Percentiles rank a stretch among this genome's conserved stretches.
phyloP scores from a whole-genome alignment of 2,113 vertebrate genomes.

The Delphinus delphis region DNA sequence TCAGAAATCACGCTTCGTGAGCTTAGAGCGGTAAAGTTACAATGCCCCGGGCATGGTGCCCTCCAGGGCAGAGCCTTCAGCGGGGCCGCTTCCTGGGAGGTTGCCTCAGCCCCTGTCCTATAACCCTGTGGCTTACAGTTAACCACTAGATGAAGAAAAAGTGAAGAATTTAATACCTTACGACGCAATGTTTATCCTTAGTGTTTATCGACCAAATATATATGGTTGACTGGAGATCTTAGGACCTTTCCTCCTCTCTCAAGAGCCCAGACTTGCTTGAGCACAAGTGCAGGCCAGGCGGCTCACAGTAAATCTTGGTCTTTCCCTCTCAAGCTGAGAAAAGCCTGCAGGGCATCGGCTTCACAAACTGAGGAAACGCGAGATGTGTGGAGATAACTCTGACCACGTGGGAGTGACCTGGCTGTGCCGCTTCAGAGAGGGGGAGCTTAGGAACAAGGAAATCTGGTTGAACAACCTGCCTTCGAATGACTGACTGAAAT shows the following conservation, averaged over 20 bases:
- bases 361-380: background rate
- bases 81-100: background rate
- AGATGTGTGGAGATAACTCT: accelerated
- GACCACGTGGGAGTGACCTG: accelerated
- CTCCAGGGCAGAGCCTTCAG: background rate
- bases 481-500: background rate
- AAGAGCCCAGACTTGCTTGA: background rate
- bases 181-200: background rate
- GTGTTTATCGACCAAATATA: background rate
- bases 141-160: background rate
- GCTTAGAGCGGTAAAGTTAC: background rate
- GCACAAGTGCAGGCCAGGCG: accelerated
- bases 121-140: background rate
- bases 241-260: background rate
- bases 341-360: background rate
- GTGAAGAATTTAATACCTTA: background rate
- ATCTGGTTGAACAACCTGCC: background rate
- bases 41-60: accelerated
- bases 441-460: background rate
- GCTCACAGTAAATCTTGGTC: background rate
- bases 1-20: background rate
- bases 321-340: background rate
- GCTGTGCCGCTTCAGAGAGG: accelerated
- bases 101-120: background rate
- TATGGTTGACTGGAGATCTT: too few species aligned